Evolutionary conservation across 2,888 invertebrate genomes (phyloP).

Genomic region (Loripinus fragilis): DNA sequence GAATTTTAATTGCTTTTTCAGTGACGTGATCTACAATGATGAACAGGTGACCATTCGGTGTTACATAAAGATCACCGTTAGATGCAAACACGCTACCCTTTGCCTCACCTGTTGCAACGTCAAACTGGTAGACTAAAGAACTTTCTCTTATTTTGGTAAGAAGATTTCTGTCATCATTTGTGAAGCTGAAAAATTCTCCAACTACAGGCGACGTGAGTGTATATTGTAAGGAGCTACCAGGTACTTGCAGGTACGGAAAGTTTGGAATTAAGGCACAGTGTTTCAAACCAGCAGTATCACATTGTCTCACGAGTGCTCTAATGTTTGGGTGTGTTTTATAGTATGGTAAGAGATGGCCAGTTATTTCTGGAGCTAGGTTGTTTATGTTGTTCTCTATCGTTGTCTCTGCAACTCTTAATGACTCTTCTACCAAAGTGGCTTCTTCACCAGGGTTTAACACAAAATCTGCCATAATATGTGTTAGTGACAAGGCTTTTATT

Average conservation of each 20-base stretch:
- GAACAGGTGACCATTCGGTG: constrained; percentile 75
- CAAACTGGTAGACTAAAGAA: constrained; percentile 71
- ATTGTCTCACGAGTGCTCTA: constrained; percentile 77
- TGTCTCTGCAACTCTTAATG: constrained; percentile 75
- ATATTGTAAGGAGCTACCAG: constrained; percentile 79
- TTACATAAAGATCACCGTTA: constrained; percentile 77
- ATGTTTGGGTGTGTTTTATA: constrained; percentile 78
- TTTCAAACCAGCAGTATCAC: constrained; percentile 76
- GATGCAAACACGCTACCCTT: constrained; percentile 75
- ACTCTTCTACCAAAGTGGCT: constrained; percentile 77
- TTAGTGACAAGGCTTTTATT: constrained; percentile 79
- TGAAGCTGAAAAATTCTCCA: constrained; percentile 69
- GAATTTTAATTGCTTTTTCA: constrained; percentile 80
- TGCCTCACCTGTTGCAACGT: constrained; percentile 75
- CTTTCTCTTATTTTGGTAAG: constrained; percentile 74
- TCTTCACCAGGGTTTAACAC: constrained; percentile 78
- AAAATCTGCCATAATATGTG: constrained; percentile 80
- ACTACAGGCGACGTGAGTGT: constrained; percentile 65
- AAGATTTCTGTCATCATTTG: constrained; percentile 69
- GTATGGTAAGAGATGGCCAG: constrained; percentile 81
- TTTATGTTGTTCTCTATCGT: constrained; percentile 77
- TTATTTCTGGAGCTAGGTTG: constrained; percentile 80
- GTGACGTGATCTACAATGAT: constrained; percentile 79
- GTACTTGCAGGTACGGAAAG: constrained; percentile 79
- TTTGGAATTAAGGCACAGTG: constrained; percentile 80